phyloP scores from a whole-genome alignment of 2,888 invertebrate species.

The Steinernema hermaphroditum region DNA sequence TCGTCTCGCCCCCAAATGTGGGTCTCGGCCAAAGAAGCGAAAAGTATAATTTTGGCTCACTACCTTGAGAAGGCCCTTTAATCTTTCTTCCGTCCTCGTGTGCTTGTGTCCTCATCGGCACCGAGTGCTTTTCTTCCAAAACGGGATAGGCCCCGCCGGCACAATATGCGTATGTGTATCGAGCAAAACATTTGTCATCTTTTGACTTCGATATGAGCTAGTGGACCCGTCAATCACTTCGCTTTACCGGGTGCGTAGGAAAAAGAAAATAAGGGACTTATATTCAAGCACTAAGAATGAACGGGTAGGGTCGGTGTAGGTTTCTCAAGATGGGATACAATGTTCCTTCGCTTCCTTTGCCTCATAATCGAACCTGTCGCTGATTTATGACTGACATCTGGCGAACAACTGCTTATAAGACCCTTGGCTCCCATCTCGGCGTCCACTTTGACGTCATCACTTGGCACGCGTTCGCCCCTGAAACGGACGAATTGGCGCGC shows the following conservation, averaged over 20 bases:
- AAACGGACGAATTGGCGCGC: too few relatives aligned
- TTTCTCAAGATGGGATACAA: too few relatives aligned
- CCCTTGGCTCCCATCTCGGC: constrained; percentile 16
- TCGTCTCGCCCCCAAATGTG: too few relatives aligned
- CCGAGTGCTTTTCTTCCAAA: too few relatives aligned
- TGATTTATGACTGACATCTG: constrained; percentile 1
- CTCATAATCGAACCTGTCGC: constrained; percentile 18
- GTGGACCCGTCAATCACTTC: not conserved
- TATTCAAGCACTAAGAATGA: too few relatives aligned
- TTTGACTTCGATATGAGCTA: not conserved
- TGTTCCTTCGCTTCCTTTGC: not conserved
- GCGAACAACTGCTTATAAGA: constrained; percentile 22
- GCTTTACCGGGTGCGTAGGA: not conserved
- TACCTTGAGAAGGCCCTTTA: constrained; percentile 28
- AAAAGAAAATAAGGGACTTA: too few relatives aligned
- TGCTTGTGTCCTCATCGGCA: not conserved
- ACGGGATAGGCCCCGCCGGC: not conserved
- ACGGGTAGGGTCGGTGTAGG: too few relatives aligned
- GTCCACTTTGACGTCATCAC: constrained; percentile 3
- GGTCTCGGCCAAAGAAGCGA: not conserved
- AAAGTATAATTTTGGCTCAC: constrained; percentile 13
- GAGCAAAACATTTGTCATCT: constrained; percentile 9
- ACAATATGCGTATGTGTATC: not conserved
- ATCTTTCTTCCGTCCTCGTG: constrained; percentile 26
- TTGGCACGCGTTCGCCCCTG: not conserved